These are phyloP conservation scores for Toxotes chatareus DNA, from an alignment of 2,113 vertebrate genomes.

Conservation along the genomic window DNA sequence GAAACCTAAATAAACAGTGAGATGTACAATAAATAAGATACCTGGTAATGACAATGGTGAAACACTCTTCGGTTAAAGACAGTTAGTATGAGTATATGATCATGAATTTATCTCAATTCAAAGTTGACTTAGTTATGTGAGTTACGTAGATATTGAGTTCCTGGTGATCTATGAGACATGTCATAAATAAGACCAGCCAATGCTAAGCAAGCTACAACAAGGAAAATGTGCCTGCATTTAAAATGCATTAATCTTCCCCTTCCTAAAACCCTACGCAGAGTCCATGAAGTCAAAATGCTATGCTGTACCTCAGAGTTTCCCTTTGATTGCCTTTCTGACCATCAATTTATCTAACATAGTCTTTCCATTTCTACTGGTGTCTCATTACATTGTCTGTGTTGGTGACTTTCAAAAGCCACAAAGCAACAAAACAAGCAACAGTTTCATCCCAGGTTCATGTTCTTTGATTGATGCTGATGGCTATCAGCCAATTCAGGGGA, in stretches of 20 bases:
- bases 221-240: constrained; percentile 28
- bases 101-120: neutral
- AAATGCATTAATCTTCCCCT: constrained; percentile 6
- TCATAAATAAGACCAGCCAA: constrained; percentile 38
- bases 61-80: neutral
- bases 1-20: neutral
- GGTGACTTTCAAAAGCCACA: constrained; percentile 22
- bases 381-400: neutral
- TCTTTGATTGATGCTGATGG: neutral
- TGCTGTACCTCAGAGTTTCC: constrained; percentile 1
- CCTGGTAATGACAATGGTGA: neutral
- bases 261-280: constrained; percentile 14
- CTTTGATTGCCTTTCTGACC: neutral
- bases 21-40: constrained; percentile 25
- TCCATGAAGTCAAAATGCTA: constrained; percentile 31
- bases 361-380: constrained; percentile 4
- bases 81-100: constrained; percentile 10
- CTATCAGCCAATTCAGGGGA: constrained; percentile 44
- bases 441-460: constrained; percentile 13
- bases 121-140: constrained; percentile 1
- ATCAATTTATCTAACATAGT: constrained; percentile 4
- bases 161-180: constrained; percentile 4
- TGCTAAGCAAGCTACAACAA: constrained; percentile 35
- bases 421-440: constrained; percentile 26
- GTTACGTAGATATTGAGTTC: constrained; percentile 1